phyloP scores from a whole-genome alignment of 1,140 invertebrate species.

The Euura saliciscinereae region DNA sequence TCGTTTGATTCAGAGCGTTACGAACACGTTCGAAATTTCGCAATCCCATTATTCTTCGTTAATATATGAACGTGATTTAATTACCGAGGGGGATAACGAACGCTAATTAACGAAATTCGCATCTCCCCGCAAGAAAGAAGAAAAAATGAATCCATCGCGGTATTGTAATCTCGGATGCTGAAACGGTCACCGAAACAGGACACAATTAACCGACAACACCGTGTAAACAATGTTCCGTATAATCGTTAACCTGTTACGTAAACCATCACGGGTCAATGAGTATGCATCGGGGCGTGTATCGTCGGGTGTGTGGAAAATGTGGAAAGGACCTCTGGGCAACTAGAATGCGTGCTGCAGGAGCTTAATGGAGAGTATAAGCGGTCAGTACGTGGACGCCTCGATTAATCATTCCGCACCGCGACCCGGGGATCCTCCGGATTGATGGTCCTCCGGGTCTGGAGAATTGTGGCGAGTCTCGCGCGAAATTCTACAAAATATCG shows the following conservation, averaged over 20 bases:
- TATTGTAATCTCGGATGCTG: background rate
- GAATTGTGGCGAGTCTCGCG: too few species aligned
- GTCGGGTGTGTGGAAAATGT: too few species aligned
- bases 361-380: constrained; percentile 2
- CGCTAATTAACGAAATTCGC: background rate
- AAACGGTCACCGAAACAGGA: background rate
- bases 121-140: background rate
- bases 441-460: too few species aligned
- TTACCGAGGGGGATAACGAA: background rate
- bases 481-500: too few species aligned
- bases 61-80: constrained; percentile 9
- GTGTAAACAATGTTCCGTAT: background rate
- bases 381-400: background rate
- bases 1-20: background rate
- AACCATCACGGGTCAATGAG: too few species aligned
- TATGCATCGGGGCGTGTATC: too few species aligned
- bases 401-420: background rate
- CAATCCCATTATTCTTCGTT: constrained; percentile 8
- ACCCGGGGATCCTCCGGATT: too few species aligned
- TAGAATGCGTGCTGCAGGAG: background rate
- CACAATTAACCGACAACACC: background rate
- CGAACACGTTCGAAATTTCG: background rate
- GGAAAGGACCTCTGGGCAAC: too few species aligned
- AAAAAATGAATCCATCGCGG: background rate
- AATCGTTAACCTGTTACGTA: background rate